phyloP scores from a whole-genome alignment of 2,113 vertebrate genomes.

The Anarhynchus alexandrinus region DNA sequence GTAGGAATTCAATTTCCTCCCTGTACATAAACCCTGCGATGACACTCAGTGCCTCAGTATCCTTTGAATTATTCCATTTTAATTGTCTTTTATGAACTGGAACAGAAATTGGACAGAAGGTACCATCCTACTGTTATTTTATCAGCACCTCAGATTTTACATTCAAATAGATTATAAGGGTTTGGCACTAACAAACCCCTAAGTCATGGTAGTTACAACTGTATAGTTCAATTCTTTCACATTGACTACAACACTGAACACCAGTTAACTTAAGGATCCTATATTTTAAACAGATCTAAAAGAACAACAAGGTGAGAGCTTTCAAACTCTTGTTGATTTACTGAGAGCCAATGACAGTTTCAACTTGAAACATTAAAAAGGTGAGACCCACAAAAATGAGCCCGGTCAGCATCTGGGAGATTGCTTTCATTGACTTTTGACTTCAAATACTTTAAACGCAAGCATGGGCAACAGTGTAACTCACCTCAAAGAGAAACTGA shows the following conservation, averaged over 20 bases:
- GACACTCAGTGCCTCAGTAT: background rate
- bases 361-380: background rate
- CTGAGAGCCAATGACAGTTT: background rate
- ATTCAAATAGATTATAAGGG: background rate
- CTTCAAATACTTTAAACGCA: background rate
- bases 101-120: background rate
- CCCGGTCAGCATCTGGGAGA: background rate
- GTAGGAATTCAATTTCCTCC: background rate
- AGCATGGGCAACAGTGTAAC: background rate
- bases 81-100: background rate
- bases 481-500: background rate
- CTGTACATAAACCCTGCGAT: background rate
- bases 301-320: background rate
- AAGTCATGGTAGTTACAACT: background rate
- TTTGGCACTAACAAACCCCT: background rate
- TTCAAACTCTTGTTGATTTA: background rate
- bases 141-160: background rate
- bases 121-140: background rate
- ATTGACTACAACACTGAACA: background rate
- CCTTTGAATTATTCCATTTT: background rate
- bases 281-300: background rate
- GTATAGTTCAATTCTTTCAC: background rate
- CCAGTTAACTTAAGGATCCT: background rate
- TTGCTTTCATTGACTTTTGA: background rate
- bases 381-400: background rate